These are phyloP conservation scores for Sebastolobus altivelis DNA, from an alignment of 2,797 vertebrate species.

Conservation along the genomic window DNA sequence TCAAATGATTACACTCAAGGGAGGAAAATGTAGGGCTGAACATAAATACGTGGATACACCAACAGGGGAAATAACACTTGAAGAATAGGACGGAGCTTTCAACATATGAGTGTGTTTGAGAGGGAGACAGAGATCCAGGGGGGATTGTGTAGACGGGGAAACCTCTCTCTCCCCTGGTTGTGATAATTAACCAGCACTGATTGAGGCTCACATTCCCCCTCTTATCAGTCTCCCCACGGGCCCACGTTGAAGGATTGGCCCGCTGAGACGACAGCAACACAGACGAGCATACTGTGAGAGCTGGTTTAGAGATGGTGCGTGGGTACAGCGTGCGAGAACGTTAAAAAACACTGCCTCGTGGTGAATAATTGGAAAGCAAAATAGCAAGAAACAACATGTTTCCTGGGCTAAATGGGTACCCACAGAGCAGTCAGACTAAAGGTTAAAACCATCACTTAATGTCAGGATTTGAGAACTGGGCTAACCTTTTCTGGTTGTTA, in stretches of 20 bases:
- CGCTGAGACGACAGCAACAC: constrained; percentile 52
- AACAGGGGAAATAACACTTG: background rate
- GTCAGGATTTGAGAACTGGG: constrained; percentile 45
- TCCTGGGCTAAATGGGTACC: constrained; percentile 31
- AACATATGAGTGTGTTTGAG: constrained; percentile 29
- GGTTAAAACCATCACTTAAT: constrained; percentile 71
- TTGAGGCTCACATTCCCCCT: constrained; percentile 74
- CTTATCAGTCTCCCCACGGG: constrained; percentile 72
- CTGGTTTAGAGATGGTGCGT: constrained; percentile 28
- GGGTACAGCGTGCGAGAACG: constrained; percentile 5
- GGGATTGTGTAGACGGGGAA: constrained; percentile 50
- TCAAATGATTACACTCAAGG: too few relatives aligned
- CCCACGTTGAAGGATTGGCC: constrained; percentile 55
- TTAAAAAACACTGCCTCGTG: constrained; percentile 19
- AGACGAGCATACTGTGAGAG: constrained; percentile 47
- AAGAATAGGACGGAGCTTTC: background rate
- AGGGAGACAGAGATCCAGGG: constrained; percentile 32
- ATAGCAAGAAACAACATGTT: constrained; percentile 43
- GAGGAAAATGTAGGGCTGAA: background rate
- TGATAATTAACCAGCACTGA: constrained; percentile 84
- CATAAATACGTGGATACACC: background rate
- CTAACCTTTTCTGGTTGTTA: constrained; percentile 61
- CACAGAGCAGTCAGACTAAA: constrained; percentile 53
- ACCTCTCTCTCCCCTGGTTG: constrained; percentile 74
- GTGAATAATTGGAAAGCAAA: constrained; percentile 54